Percentiles rank a stretch among this genome's conserved stretches.
phyloP scores from a whole-genome alignment of 2,888 invertebrate species.

The Pelosia muscerda region DNA sequence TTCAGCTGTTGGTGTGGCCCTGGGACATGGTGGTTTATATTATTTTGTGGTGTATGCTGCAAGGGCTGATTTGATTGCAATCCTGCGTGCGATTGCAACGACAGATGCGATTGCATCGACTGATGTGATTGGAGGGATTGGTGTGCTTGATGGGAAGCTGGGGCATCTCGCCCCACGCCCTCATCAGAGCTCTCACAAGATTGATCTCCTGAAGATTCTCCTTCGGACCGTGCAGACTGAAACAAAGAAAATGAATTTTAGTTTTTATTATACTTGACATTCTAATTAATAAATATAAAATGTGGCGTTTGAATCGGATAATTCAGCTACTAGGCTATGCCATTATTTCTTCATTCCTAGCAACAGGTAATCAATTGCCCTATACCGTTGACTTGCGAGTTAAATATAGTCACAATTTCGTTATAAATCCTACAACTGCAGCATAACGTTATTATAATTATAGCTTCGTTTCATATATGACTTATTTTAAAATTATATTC shows the following conservation, averaged over 20 bases:
- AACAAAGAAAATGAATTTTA: conserved; percentile 39
- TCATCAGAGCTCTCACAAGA: conserved; percentile 84
- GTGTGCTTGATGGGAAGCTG: conserved; percentile 60
- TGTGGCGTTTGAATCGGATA: background rate
- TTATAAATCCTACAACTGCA: conserved; percentile 39
- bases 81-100: conserved; percentile 40
- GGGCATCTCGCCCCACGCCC: conserved; percentile 79
- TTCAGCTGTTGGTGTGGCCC: conserved; percentile 61
- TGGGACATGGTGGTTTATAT: conserved; percentile 65
- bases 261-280: background rate
- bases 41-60: conserved; percentile 50
- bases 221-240: conserved; percentile 82
- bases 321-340: background rate
- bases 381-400: background rate
- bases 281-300: too few species aligned
- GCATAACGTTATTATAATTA: conserved; percentile 43
- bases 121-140: conserved; percentile 58
- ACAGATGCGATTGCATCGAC: conserved; percentile 53
- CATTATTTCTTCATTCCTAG: background rate
- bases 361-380: background rate
- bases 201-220: conserved; percentile 81
- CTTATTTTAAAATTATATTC: conserved; percentile 50
- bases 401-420: conserved; percentile 20
- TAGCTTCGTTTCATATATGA: conserved; percentile 40
- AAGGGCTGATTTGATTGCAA: conserved; percentile 41